Percentiles rank a stretch among this genome's conserved stretches.
Conservation (phyloP, 2,113 vertebrate species). For the Ceratotherium simum region DNA sequence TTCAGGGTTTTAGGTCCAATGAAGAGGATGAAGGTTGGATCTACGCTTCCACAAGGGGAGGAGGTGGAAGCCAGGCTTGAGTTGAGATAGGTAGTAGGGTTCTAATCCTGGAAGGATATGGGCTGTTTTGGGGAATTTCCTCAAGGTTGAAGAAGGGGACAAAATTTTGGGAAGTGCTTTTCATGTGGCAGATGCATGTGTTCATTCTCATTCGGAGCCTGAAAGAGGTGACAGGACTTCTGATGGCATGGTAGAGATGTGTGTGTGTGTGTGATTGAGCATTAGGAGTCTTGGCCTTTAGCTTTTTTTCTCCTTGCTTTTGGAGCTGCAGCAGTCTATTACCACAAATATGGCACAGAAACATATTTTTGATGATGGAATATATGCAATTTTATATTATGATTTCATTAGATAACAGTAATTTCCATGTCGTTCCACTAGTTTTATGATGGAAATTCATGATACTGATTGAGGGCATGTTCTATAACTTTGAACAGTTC, state of each 20-base stretch:
- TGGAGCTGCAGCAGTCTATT: neutral
- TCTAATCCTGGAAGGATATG: neutral
- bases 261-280: neutral
- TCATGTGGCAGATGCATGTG: neutral
- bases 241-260: neutral
- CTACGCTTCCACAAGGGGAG: neutral
- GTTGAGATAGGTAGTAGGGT: neutral
- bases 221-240: neutral
- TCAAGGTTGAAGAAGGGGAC: neutral
- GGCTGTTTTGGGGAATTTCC: neutral
- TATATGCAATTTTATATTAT: constrained; percentile 10
- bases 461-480: neutral
- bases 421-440: neutral
- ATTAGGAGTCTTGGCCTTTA: neutral
- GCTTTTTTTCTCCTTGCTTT: neutral
- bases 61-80: neutral
- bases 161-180: neutral
- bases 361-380: neutral
- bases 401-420: neutral
- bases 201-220: neutral
- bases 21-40: neutral
- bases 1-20: neutral
- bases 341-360: neutral
- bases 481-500: neutral
- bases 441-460: constrained; percentile 26